Conservation (phyloP, 2,888 invertebrate genomes). For the Cremastinae sp. region DNA sequence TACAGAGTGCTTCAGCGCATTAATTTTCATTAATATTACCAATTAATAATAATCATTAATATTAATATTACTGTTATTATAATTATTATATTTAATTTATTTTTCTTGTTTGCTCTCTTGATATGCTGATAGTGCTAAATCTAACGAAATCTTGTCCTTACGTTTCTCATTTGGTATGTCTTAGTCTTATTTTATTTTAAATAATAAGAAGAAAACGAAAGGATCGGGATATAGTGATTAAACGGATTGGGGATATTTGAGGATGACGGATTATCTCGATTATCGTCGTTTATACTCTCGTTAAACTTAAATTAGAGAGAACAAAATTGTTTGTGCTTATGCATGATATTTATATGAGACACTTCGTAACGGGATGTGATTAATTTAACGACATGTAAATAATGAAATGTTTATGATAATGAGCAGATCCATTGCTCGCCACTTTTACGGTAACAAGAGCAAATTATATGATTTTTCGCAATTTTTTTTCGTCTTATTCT, state of each 20-base stretch:
- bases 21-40: constrained; percentile 59
- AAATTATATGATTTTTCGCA: constrained; percentile 20
- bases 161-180: constrained; percentile 79
- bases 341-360: constrained; percentile 19
- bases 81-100: constrained; percentile 35
- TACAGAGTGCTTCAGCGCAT: constrained; percentile 77
- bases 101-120: constrained; percentile 73
- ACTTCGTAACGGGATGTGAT: constrained; percentile 68
- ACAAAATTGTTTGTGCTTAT: constrained; percentile 56
- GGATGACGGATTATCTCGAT: constrained; percentile 40
- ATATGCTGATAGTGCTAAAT: constrained; percentile 78
- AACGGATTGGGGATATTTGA: constrained; percentile 15
- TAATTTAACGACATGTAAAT: constrained; percentile 66
- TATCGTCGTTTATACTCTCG: constrained; percentile 68
- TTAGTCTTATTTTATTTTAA: constrained; percentile 77
- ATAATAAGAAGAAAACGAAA: constrained; percentile 64
- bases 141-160: constrained; percentile 78
- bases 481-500: constrained; percentile 10
- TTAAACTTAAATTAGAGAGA: constrained; percentile 35
- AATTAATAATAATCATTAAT: constrained; percentile 43
- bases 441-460: constrained; percentile 48
- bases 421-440: constrained; percentile 73
- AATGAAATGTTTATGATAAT: constrained; percentile 70
- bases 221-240: not conserved
- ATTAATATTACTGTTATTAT: constrained; percentile 57